A percentile compares a stretch with the other conserved stretches of the same genome.
phyloP scores from a whole-genome alignment of 2,797 vertebrate genomes.

The Crenuchus spilurus region DNA sequence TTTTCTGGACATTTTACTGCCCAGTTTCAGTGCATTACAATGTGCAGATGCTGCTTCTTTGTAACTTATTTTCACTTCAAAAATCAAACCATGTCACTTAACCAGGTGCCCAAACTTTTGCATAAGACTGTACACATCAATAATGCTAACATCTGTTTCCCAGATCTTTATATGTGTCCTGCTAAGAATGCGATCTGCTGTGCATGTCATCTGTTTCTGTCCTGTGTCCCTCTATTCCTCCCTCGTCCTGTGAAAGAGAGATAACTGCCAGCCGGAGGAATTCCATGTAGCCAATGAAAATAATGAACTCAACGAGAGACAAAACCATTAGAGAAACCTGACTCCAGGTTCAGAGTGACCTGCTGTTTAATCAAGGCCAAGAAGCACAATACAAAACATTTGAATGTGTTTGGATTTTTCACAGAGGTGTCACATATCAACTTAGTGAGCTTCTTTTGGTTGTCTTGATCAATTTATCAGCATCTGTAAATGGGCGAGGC shows the following conservation, averaged over 20 bases:
- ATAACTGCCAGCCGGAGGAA: constrained; percentile 25
- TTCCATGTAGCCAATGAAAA: constrained; percentile 17
- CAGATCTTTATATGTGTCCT: neutral
- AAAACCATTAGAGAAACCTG: neutral
- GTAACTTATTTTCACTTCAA: no score
- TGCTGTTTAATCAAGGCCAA: constrained; percentile 7
- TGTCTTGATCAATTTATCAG: no score
- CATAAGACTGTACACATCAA: no score
- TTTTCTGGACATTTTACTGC: no score
- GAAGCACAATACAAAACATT: neutral
- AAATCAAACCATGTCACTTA: no score
- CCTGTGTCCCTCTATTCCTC: neutral
- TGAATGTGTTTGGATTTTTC: neutral
- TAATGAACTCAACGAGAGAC: constrained; percentile 11
- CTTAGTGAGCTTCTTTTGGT: no score
- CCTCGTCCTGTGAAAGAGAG: constrained; percentile 20
- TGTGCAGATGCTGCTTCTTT: no score
- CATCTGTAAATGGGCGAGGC: no score
- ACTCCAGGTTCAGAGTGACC: constrained; percentile 4
- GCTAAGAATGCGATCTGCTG: neutral
- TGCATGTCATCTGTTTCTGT: neutral
- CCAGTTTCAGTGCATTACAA: no score
- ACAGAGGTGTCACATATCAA: neutral
- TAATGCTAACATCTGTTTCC: no score
- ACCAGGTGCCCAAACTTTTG: no score